A percentile compares a stretch with the other conserved stretches of the same genome.
These are phyloP conservation scores for Eubucco bourcierii DNA, from an alignment of 2,113 vertebrate genomes.

Conservation along the genomic window DNA sequence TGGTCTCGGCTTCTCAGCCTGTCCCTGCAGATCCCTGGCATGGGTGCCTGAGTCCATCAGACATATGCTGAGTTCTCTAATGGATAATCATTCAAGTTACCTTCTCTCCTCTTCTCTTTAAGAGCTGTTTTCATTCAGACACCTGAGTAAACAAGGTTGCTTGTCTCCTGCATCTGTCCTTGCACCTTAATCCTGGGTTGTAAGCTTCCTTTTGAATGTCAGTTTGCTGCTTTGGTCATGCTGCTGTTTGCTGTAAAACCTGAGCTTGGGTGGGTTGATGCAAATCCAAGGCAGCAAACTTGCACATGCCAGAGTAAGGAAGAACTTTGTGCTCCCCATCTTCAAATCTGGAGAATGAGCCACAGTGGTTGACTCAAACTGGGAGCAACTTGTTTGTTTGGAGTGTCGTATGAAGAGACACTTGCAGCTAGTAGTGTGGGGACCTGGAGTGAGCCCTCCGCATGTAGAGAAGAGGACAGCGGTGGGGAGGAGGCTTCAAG, in stretches of 20 bases:
- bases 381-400: background rate
- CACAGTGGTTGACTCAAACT: background rate
- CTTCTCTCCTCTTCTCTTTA: background rate
- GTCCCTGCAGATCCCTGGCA: background rate
- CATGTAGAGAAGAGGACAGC: background rate
- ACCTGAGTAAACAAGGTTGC: rapidly evolving
- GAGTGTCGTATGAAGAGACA: background rate
- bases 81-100: background rate
- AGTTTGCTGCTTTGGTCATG: background rate
- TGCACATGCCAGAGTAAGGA: background rate
- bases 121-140: background rate
- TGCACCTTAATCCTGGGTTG: background rate
- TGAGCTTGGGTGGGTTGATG: background rate
- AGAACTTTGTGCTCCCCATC: background rate
- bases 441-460: background rate
- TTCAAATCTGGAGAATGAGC: background rate
- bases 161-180: background rate
- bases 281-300: background rate
- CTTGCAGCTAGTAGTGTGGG: background rate
- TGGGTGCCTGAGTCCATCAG: background rate
- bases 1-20: background rate
- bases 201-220: background rate
- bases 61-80: background rate
- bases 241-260: background rate
- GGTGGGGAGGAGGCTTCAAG: background rate